phyloP scores from a whole-genome alignment of 2,113 vertebrate genomes.

The Mustelus asterias region DNA sequence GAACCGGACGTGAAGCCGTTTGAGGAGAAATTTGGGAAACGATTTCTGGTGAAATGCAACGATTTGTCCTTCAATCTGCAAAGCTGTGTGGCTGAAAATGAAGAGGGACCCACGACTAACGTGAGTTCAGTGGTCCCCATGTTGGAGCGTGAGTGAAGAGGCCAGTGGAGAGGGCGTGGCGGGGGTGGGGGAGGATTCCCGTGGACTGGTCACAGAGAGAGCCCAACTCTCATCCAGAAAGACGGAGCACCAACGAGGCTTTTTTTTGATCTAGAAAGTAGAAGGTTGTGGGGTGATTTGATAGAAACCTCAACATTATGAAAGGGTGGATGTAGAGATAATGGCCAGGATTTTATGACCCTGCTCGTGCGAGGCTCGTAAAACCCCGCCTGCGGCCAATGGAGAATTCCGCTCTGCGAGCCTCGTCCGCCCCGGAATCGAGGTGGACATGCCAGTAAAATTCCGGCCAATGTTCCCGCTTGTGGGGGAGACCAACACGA shows the following conservation, averaged over 20 bases:
- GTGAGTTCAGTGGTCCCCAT: constrained; percentile 54
- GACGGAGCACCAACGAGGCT: background rate
- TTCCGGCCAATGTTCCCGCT: background rate
- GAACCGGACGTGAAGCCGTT: constrained; percentile 90
- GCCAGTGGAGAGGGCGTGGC: background rate
- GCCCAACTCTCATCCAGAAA: background rate
- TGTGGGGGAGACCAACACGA: background rate
- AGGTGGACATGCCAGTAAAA: too few species aligned
- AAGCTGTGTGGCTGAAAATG: constrained; percentile 92
- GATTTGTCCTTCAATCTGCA: constrained; percentile 96
- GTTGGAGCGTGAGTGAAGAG: background rate
- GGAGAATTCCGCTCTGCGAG: too few species aligned
- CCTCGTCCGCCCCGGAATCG: too few species aligned
- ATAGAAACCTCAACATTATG: background rate
- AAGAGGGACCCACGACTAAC: constrained; percentile 95
- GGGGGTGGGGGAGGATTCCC: too few species aligned
- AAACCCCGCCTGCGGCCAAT: too few species aligned
- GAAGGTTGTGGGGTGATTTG: background rate
- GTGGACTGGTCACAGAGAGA: background rate
- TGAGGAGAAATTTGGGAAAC: constrained; percentile 94
- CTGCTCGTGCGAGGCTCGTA: too few species aligned
- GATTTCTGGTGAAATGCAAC: constrained; percentile 88
- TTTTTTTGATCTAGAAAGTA: background rate
- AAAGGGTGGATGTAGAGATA: background rate
- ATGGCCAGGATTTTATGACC: too few species aligned